Evolutionary conservation across 1,140 invertebrate genomes (phyloP).

Genomic region (Camponotus pennsylvanicus): DNA sequence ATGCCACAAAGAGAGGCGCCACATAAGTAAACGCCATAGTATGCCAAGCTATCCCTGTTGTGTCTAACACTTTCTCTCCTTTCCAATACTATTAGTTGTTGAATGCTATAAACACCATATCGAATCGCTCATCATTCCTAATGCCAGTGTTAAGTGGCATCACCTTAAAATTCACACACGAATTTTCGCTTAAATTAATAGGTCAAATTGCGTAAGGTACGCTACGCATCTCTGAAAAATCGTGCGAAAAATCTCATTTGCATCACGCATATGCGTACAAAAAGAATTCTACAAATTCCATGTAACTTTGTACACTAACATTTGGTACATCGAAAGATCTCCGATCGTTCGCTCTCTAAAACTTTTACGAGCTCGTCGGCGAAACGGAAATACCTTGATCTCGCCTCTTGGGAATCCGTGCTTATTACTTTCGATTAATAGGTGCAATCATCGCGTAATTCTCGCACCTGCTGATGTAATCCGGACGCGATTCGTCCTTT

Average conservation of each 20-base stretch:
- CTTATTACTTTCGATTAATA: slow-evolving; percentile 52
- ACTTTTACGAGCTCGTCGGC: background rate
- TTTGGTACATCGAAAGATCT: background rate
- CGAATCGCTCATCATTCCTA: slow-evolving; percentile 14
- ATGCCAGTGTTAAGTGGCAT: background rate
- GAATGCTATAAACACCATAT: background rate
- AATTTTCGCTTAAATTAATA: slow-evolving; percentile 10
- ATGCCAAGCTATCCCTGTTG: slow-evolving; percentile 24
- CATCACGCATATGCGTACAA: no score
- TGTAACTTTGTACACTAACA: no score
- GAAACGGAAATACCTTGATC: slow-evolving; percentile 12
- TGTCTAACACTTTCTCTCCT: slow-evolving; percentile 55
- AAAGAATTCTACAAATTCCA: no score
- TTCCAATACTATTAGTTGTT: slow-evolving; percentile 31
- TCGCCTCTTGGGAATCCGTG: background rate
- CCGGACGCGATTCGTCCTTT: slow-evolving; percentile 33
- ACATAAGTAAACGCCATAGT: slow-evolving; percentile 1
- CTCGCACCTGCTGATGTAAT: slow-evolving; percentile 44
- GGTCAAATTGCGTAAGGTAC: background rate
- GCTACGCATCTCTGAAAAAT: background rate
- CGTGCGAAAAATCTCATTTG: background rate
- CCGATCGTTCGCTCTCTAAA: background rate
- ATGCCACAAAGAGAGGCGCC: slow-evolving; percentile 27
- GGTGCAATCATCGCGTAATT: slow-evolving; percentile 50
- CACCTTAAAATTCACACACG: background rate